Base-by-base conservation (phyloP, 2,888 invertebrate genomes). In the Drosophila anomelani region DNA sequence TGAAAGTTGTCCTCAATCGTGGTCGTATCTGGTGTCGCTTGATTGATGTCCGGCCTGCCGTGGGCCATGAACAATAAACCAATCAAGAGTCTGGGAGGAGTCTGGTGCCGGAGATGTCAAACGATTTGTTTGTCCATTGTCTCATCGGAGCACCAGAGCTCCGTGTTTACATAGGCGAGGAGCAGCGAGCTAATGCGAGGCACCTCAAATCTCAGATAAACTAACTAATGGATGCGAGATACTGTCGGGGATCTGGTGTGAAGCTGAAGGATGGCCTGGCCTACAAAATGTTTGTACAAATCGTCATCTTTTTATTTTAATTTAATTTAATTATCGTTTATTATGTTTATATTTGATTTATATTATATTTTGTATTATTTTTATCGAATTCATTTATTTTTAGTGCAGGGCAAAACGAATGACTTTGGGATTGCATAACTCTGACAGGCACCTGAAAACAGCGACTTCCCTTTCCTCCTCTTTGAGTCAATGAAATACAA, bases 1-100 rank as follows among this genome's bases (percentile, higher is more conserved):
- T 83, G 84, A 85, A 84, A 85, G 84, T 77, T 73, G 81, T 79
- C 79, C 85, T 74, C 81, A 85, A 84, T 84, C 71, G 54, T 55
- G 73, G 64, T 70, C 56, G 69, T 57, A 74, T 51, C 44, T 47
- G 59, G 56, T 60, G 66, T 75, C 47, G 66, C 81, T 84, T 84
- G 82, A 82, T 84, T 84, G 85, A 82, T 82, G 85, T 75, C 51
- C 80, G 78, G 75, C 75, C 71, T 79, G 76, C 74, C 61, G 54
- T 75, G 76, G 67, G 53, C 71, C 64, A 69, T 79, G 66, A 85
- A 83, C 83, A 83, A 83, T 84, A 85, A 85, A 85, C 77, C 84
- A 84, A 84, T 84, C 84, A 84, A 85, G 85, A 60, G 73, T 29
- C 4, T 29, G 29, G 8, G 29, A 29, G 29, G 29, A 29, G 29